Evolutionary conservation across 2,888 invertebrate species (phyloP).

Genomic region (Drosophila pseudotalamancana): DNA sequence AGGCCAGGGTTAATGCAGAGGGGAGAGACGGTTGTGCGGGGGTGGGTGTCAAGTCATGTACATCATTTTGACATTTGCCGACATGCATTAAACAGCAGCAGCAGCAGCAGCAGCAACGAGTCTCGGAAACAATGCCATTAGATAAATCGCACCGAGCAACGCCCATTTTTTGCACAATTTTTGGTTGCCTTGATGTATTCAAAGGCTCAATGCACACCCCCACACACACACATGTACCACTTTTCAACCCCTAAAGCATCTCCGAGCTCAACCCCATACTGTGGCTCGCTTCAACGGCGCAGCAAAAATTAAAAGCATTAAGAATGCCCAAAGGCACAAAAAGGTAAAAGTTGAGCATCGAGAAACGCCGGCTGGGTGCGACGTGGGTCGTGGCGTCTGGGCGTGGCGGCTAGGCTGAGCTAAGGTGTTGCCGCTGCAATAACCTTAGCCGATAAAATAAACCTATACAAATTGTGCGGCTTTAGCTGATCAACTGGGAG

Average conservation of each 20-base stretch:
- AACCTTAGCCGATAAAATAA: conserved; percentile 48
- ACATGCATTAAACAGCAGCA: conserved; percentile 72
- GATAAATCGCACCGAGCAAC: conserved; percentile 70
- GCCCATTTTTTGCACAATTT: conserved; percentile 81
- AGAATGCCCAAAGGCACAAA: conserved; percentile 66
- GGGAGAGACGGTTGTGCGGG: neutral
- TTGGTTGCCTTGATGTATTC: conserved; percentile 64
- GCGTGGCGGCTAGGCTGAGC: conserved; percentile 6
- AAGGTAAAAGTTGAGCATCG: conserved; percentile 42
- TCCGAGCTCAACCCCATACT: conserved; percentile 23
- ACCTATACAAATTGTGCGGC: neutral
- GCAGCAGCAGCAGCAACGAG: conserved; percentile 19
- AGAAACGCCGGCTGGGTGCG: too few species aligned
- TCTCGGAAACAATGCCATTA: conserved; percentile 77
- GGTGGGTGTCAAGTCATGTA: conserved; percentile 44
- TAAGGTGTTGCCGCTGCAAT: conserved; percentile 70
- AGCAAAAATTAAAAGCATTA: conserved; percentile 79
- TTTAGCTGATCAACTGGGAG: conserved; percentile 16
- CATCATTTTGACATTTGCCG: conserved; percentile 75
- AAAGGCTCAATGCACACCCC: conserved; percentile 51
- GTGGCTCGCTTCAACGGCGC: conserved; percentile 43
- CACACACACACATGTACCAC: conserved; percentile 2
- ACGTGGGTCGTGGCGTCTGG: neutral
- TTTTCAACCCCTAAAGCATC: conserved; percentile 67
- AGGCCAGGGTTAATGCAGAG: neutral